Evolutionary conservation across 2,888 invertebrate species (phyloP).

Genomic region (Drosophila anomelani): DNA sequence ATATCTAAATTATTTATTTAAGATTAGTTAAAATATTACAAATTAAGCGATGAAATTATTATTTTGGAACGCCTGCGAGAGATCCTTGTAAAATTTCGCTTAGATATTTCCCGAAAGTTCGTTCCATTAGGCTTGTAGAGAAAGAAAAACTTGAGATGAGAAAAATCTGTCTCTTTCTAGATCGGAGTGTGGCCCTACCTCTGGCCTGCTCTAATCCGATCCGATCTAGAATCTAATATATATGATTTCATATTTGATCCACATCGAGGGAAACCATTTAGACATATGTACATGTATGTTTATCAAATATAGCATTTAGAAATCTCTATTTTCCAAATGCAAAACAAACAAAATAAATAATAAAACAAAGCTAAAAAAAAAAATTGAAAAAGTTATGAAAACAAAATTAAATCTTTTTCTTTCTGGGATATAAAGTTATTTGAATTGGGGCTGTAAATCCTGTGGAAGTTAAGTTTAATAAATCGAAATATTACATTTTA

Average conservation of each 20-base stretch:
- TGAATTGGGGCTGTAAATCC: too few species aligned
- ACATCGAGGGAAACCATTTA: constrained; percentile 32
- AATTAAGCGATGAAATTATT: constrained; percentile 5
- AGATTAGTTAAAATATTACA: constrained; percentile 28
- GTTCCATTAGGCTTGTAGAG: constrained; percentile 23
- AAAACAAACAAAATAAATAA: constrained; percentile 18
- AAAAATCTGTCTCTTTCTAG: constrained; percentile 30
- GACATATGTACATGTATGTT: constrained; percentile 19
- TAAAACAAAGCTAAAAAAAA: constrained; percentile 10
- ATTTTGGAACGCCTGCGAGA: constrained; percentile 1
- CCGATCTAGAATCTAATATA: constrained; percentile 17
- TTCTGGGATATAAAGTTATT: not conserved
- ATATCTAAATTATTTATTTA: constrained; percentile 40
- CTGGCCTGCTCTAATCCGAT: constrained; percentile 44
- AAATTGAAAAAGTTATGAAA: constrained; percentile 30
- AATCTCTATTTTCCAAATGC: constrained; percentile 45
- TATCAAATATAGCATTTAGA: constrained; percentile 44
- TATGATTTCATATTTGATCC: constrained; percentile 15
- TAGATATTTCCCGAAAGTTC: constrained; percentile 17
- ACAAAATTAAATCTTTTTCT: constrained; percentile 8
- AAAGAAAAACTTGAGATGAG: not conserved
- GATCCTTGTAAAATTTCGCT: constrained; percentile 8
- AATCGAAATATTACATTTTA: not conserved
- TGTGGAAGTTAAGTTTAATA: not conserved
- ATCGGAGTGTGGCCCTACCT: constrained; percentile 5